Evolutionary conservation across 2,888 invertebrate genomes (phyloP).

Genomic region (Mesorhabditis belari): DNA sequence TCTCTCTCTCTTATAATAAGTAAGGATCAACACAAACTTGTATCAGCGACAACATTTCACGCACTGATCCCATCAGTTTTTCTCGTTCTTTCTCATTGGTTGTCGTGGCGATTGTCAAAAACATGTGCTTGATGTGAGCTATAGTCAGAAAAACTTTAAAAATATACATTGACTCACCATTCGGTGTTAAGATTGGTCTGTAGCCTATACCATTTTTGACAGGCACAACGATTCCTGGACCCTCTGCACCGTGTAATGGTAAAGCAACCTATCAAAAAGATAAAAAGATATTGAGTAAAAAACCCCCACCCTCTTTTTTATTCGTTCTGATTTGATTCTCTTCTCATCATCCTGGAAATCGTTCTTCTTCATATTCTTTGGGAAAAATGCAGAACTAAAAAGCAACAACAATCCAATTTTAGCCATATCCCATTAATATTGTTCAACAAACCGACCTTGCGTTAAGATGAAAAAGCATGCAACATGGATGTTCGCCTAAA

Average conservation of each 20-base stretch:
- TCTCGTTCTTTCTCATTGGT: constrained; percentile 57
- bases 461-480: not conserved
- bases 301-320: not conserved
- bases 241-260: constrained; percentile 65
- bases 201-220: constrained; percentile 75
- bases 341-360: not conserved
- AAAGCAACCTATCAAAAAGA: constrained; percentile 63
- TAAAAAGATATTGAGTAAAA: not conserved
- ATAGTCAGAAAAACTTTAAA: not conserved
- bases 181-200: constrained; percentile 61
- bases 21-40: constrained; percentile 13
- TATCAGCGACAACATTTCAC: constrained; percentile 14
- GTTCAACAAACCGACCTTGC: constrained; percentile 1
- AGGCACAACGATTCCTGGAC: constrained; percentile 76
- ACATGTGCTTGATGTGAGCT: constrained; percentile 22
- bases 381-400: not conserved
- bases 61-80: constrained; percentile 11
- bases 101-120: constrained; percentile 62
- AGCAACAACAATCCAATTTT: not conserved
- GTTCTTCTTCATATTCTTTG: not conserved
- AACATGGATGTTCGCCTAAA: not conserved
- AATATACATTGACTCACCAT: not conserved
- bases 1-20: too few species aligned
- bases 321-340: not conserved
- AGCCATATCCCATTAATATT: not conserved